Conservation (phyloP, 2,113 vertebrate genomes). For the Dicentrarchus labrax region DNA sequence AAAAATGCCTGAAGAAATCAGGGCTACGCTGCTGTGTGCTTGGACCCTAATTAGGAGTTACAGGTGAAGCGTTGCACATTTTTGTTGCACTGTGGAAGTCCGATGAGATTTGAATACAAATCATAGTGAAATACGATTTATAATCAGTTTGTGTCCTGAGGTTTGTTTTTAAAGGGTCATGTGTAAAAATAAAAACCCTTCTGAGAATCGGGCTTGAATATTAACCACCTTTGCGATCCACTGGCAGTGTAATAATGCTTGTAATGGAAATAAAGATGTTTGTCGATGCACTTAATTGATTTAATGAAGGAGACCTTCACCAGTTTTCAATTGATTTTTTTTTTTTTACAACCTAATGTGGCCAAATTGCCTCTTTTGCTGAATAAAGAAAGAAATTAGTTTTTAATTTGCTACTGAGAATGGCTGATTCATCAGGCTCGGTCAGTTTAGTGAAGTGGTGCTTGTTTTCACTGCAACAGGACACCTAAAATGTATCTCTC, state of each 20-base stretch:
- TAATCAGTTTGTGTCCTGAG: not conserved
- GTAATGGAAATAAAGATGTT: slow-evolving; percentile 73
- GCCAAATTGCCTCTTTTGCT: slow-evolving; percentile 69
- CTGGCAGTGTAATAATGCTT: slow-evolving; percentile 58
- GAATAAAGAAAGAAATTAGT: slow-evolving; percentile 70
- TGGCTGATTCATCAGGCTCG: slow-evolving; percentile 65
- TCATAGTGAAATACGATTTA: slow-evolving; percentile 13
- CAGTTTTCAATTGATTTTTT: slow-evolving; percentile 55
- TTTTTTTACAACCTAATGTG: slow-evolving; percentile 55
- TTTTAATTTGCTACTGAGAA: slow-evolving; percentile 78
- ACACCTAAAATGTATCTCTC: slow-evolving; percentile 20
- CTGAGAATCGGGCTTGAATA: slow-evolving; percentile 44
- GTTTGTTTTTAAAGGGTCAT: slow-evolving; percentile 15
- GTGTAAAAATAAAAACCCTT: slow-evolving; percentile 19
- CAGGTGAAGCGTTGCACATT: slow-evolving; percentile 13
- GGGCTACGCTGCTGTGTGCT: slow-evolving; percentile 29
- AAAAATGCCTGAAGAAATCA: slow-evolving; percentile 29
- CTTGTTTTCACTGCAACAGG: slow-evolving; percentile 27
- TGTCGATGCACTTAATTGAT: slow-evolving; percentile 71
- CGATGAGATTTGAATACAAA: slow-evolving; percentile 27
- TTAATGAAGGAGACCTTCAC: slow-evolving; percentile 62
- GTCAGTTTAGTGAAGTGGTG: slow-evolving; percentile 41
- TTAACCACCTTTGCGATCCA: slow-evolving; percentile 44
- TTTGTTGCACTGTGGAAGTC: not conserved
- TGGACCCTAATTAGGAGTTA: slow-evolving; percentile 14